Evolutionary conservation across 2,888 invertebrate species (phyloP), one percentile per base, ranked within the genome.

Genomic region (Clitarchus hookeri): DNA sequence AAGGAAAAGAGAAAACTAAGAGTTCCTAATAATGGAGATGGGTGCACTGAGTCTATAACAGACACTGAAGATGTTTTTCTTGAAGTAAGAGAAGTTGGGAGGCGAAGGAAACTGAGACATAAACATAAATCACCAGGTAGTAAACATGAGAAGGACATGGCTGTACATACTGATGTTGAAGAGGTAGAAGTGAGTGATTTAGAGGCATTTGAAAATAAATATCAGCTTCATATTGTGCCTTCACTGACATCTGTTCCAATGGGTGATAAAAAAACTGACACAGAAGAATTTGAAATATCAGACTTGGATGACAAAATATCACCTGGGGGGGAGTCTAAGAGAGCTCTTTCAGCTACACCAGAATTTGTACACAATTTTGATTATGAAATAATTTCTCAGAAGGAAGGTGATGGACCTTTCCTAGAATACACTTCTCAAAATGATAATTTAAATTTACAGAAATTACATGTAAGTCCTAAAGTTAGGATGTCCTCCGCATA

Each of bases 31-130:
- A 85, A 83, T 78, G 84, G 85, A 84, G 86, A 88, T 44, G 87
- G 87, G n/a, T 84, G 65, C 53, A 84, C 84, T 48, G 92, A 92
- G 87, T 91, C 91, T 23, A 89, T 91, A 2, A 93, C 93, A 11
- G 93, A 93, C 88, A 91, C 92, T 4, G 93, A 93, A 89, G 93
- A 93, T 87, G 90, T 92, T 85, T 88, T 88, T 86, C 48, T 88
- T 19, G 87, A 88, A 84, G 85, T 65, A n/a, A 65, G n/a, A 65
- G 65, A 65, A 16, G n/a, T 65, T n/a, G 65, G 65, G n/a, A 65
- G 65, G 65, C 65, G 65, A 65, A 65, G n/a, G 65, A 65, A 65
- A 65, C n/a, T 23, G 3, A 65, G 23, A n/a, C 65, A 65, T n/a
- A 65, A n/a, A 65, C 8, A 65, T 65, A 65, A 65, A 65, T 9